These are phyloP conservation scores for Molossus molossus DNA, from an alignment of 2,797 vertebrate genomes.

Conservation along the genomic window DNA sequence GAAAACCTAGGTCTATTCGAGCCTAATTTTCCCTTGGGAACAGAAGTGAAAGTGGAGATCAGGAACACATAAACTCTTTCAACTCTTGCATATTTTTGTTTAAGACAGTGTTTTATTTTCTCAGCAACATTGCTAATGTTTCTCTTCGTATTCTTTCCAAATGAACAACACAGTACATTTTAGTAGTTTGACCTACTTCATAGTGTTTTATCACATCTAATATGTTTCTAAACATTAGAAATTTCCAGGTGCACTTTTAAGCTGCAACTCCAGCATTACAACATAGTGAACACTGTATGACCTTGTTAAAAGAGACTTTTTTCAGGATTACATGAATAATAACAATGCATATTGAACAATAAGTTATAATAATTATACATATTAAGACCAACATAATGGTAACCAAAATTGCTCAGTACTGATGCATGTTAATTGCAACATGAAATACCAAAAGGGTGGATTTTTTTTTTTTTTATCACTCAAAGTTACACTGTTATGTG, in stretches of 20 bases:
- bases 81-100: slow-evolving; percentile 40
- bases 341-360: neutral
- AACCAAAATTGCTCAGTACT: neutral
- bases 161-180: neutral
- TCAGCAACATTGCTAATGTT: neutral
- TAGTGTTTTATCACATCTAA: neutral
- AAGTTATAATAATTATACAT: neutral
- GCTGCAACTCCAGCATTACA: neutral
- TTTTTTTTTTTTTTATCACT: neutral
- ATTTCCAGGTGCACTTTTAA: slow-evolving; percentile 12
- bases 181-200: neutral
- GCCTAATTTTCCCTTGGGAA: slow-evolving; percentile 28
- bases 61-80: slow-evolving; percentile 19
- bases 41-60: neutral
- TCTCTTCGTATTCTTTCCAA: neutral
- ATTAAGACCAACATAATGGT: neutral
- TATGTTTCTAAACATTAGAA: neutral
- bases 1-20: slow-evolving; percentile 62
- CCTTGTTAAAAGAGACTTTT: neutral
- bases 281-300: neutral
- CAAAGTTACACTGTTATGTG: neutral
- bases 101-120: slow-evolving; percentile 59
- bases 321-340: neutral
- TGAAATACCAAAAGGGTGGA: neutral
- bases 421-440: neutral